Base-by-base conservation (phyloP, 2,888 invertebrate species). In the Empis livida region DNA sequence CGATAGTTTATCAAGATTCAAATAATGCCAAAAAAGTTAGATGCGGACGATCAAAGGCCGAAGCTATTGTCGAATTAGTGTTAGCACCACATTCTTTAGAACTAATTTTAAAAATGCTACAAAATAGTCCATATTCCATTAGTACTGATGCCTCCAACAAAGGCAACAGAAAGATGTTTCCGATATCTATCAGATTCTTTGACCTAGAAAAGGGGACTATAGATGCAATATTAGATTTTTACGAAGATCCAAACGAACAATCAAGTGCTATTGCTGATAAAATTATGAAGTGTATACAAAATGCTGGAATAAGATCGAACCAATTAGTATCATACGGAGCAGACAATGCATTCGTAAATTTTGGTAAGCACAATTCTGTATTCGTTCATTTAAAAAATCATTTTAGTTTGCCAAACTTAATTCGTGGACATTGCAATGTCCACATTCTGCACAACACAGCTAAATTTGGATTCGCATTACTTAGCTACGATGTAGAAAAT, bases 281-380 rank as follows among this genome's bases (percentile, higher is more conserved):
- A n/a, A n/a, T n/a, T n/a, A n/a, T n/a, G n/a, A n/a, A 15, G 14
- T 41, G 41, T 5, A 15, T 41, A n/a, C 8, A 41, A 8, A 15
- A 41, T 41, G 17, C 20, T 41, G 20, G 5, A 10, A 10, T n/a
- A 8, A 15, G 5, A 11, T 10, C 16, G 30, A 30, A 30, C 16
- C 23, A 43, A n/a, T 17, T 43, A n/a, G 43, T 43, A 8, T 30
- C 43, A 30, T 43, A 43, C n/a, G 43, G 43, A 17, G 31, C 43
- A 13, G 43, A 43, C 10, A 43, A 43, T 27, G 30, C 31, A 11
- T 23, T 27, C 10, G 43, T 43, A 3, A 43, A 43, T 31, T 43
- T 30, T 43, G 43, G 43, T 11, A 43, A 43, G 32, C 13, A 43
- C 27, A 20, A 20, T 20, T 20, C 20, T 20, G 20, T 20, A 5